These are phyloP conservation scores for Metopolophium dirhodum DNA, from an alignment of 1,140 invertebrate genomes.

Conservation along the genomic window DNA sequence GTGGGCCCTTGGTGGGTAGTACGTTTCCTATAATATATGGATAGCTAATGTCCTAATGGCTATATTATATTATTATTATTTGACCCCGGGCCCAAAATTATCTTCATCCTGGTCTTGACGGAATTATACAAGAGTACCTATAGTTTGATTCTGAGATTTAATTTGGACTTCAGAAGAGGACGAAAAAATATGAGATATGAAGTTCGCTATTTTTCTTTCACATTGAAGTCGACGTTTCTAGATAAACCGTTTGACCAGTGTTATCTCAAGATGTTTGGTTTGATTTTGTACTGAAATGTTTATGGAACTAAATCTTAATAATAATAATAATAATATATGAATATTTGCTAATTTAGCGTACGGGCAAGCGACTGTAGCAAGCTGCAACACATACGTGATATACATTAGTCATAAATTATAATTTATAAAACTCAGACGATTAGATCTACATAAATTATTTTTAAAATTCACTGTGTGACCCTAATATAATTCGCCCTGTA, in stretches of 20 bases:
- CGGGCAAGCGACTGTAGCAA: neutral
- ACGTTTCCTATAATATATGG: too few relatives aligned
- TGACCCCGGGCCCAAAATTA: too few relatives aligned
- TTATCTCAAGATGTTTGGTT: neutral
- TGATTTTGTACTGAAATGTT: neutral
- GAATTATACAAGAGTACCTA: neutral
- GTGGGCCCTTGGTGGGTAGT: too few relatives aligned
- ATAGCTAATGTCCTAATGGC: too few relatives aligned
- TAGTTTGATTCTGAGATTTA: neutral
- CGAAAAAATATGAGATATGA: neutral
- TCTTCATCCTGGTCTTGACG: too few relatives aligned
- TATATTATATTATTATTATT: too few relatives aligned
- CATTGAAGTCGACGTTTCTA: neutral
- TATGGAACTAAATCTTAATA: neutral
- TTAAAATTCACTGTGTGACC: slow-evolving; percentile 1
- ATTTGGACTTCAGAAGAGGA: neutral
- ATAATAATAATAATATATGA: neutral
- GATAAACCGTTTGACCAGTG: neutral
- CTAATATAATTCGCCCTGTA: neutral
- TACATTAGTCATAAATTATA: neutral
- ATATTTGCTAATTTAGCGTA: neutral
- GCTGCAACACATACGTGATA: neutral
- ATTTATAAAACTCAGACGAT: neutral
- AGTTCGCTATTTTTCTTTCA: neutral
- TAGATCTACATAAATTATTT: slow-evolving; percentile 42